A percentile compares a stretch with the other conserved stretches of the same genome.
These are phyloP conservation scores for Prosopocoilus inquinatus DNA, from an alignment of 2,888 invertebrate genomes.

Conservation along the genomic window DNA sequence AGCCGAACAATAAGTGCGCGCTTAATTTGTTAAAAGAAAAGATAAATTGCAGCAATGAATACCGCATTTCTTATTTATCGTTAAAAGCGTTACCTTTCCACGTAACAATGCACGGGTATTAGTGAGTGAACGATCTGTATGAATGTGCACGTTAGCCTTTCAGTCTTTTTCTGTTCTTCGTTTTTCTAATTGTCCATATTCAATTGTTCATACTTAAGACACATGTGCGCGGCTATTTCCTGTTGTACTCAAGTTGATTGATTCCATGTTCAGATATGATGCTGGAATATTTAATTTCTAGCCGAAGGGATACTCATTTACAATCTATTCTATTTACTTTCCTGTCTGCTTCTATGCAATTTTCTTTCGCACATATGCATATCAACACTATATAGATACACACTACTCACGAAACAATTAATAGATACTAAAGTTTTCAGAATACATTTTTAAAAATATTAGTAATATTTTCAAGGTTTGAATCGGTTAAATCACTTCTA, in stretches of 20 bases:
- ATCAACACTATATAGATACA: no score
- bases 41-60: not conserved
- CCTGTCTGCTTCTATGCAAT: conserved; percentile 10
- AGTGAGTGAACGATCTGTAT: no score
- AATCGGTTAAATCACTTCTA: no score
- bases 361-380: conserved; percentile 1
- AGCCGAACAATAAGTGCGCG: no score
- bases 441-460: no score
- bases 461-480: no score
- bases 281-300: conserved; percentile 20
- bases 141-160: no score
- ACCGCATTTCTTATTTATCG: not conserved
- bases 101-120: not conserved
- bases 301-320: conserved; percentile 18
- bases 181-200: conserved; percentile 4
- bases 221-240: conserved; percentile 19
- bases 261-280: conserved; percentile 13
- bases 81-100: not conserved
- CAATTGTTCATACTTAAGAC: conserved; percentile 9
- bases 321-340: conserved; percentile 12
- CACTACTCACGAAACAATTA: no score
- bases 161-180: no score
- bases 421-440: no score
- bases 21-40: not conserved
- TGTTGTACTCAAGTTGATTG: conserved; percentile 15